phyloP scores from a whole-genome alignment of 2,888 invertebrate species.

The Acleris sparsana region DNA sequence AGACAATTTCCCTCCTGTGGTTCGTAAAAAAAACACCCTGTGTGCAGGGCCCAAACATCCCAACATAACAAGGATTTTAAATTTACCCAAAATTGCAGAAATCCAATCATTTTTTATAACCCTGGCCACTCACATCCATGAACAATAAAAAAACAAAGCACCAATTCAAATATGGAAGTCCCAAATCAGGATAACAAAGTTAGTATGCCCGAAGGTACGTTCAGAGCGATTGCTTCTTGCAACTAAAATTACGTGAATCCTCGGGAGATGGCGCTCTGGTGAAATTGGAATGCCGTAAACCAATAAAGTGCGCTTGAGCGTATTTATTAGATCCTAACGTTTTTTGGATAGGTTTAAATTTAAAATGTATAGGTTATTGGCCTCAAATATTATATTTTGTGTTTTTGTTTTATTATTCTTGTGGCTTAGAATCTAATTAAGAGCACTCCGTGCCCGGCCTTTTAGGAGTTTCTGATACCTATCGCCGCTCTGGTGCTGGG shows the following conservation, averaged over 20 bases:
- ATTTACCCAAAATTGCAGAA: no score
- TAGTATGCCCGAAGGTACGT: constrained; percentile 1
- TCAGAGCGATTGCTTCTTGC: constrained; percentile 10
- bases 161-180: constrained; percentile 11
- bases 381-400: neutral
- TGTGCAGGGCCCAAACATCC: no score
- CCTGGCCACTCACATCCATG: neutral
- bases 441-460: no score
- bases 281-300: constrained; percentile 25
- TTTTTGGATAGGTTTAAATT: neutral
- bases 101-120: no score
- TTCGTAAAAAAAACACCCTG: no score
- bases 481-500: no score
- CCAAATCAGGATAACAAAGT: constrained; percentile 24
- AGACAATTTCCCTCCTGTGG: no score
- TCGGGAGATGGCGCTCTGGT: constrained; percentile 27
- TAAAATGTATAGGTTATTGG: neutral
- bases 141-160: neutral
- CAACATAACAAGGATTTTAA: no score
- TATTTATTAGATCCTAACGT: constrained; percentile 3
- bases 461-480: no score
- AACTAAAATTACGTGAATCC: constrained; percentile 22
- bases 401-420: no score
- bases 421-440: no score
- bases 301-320: constrained; percentile 1